Evolutionary conservation across 2,113 vertebrate species (phyloP).

Genomic region (Pitta sordida): DNA sequence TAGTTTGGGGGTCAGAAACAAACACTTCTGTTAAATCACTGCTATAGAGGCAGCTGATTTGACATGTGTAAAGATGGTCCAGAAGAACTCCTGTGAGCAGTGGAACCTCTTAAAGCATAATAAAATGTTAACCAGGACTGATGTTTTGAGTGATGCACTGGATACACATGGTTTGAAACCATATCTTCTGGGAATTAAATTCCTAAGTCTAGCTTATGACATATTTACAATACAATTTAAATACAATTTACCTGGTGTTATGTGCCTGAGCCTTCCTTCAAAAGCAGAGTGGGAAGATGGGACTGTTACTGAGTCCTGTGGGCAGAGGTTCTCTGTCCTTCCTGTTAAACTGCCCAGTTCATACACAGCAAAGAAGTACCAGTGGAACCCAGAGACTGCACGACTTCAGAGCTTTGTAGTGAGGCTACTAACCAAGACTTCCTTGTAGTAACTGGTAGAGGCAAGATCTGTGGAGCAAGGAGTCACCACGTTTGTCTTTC

Average conservation of each 20-base stretch:
- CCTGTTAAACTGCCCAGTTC: not conserved
- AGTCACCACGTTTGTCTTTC: not conserved
- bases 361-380: not conserved
- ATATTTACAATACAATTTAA: accelerated
- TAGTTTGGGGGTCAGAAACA: not conserved
- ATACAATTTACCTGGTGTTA: not conserved
- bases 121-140: not conserved
- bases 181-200: not conserved
- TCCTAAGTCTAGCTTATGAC: accelerated
- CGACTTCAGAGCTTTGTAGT: not conserved
- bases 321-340: not conserved
- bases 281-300: not conserved
- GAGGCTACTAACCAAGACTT: not conserved
- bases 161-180: not conserved
- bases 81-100: not conserved
- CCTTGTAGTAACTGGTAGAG: accelerated
- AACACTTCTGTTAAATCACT: not conserved
- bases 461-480: not conserved
- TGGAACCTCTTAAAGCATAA: not conserved
- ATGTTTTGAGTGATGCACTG: not conserved
- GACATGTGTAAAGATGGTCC: not conserved
- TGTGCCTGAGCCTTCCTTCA: not conserved
- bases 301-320: not conserved
- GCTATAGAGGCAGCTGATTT: not conserved
- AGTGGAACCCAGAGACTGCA: not conserved